These are phyloP conservation scores for Anguilla marmorata DNA, from an alignment of 2,797 vertebrate genomes.

Conservation along the genomic window DNA sequence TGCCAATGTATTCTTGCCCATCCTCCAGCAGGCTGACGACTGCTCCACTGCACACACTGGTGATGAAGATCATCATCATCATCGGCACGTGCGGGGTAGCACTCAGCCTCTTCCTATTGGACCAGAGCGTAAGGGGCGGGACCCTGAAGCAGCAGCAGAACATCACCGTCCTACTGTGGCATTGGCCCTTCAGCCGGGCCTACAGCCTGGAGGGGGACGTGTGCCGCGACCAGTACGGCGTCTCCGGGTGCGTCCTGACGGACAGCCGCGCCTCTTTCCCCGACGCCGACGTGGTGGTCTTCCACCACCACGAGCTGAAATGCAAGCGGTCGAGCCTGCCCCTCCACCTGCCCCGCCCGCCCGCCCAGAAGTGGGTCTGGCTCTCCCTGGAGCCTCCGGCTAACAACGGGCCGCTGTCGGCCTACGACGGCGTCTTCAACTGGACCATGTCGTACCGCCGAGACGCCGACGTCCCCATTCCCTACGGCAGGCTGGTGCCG, in stretches of 20 bases:
- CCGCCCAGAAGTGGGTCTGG: constrained; percentile 87
- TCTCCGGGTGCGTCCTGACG: constrained; percentile 72
- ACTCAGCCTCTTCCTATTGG: neutral
- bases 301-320: constrained; percentile 79
- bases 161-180: constrained; percentile 80
- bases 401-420: constrained; percentile 60
- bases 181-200: constrained; percentile 77
- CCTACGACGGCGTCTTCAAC: constrained; percentile 78
- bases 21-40: neutral
- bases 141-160: neutral
- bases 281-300: constrained; percentile 78
- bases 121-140: neutral
- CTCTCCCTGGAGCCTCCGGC: constrained; percentile 81
- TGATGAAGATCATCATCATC: constrained; percentile 31
- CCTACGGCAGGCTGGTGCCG: constrained; percentile 78
- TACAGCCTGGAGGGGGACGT: constrained; percentile 59
- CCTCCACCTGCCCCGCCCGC: constrained; percentile 55
- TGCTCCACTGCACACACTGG: neutral
- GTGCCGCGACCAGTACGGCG: constrained; percentile 66
- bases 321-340: constrained; percentile 58
- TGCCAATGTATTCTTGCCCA: neutral
- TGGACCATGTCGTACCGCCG: constrained; percentile 85
- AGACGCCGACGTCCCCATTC: constrained; percentile 82
- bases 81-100: neutral
- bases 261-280: constrained; percentile 58